A percentile compares a stretch with the other conserved stretches of the same genome.
These are phyloP conservation scores for Nothobranchius furzeri DNA, from an alignment of 2,113 vertebrate species.

Conservation along the genomic window DNA sequence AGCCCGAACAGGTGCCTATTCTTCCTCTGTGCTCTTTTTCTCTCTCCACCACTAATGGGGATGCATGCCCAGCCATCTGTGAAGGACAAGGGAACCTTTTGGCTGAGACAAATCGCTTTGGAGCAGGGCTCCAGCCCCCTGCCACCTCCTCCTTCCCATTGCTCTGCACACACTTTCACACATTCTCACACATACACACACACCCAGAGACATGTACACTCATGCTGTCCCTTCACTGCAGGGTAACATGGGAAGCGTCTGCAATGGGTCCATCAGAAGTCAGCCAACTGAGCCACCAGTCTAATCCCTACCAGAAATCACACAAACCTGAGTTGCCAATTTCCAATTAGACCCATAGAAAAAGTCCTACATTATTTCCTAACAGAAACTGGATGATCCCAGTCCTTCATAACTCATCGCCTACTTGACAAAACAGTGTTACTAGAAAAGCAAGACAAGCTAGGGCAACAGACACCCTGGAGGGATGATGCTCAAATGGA, in stretches of 20 bases:
- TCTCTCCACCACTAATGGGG: conserved; percentile 66
- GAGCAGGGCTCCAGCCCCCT: conserved; percentile 58
- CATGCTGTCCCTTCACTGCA: conserved; percentile 53
- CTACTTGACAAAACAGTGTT: conserved; percentile 47
- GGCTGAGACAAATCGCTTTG: conserved; percentile 78
- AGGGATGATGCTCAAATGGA: conserved; percentile 47
- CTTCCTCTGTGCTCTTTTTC: conserved; percentile 39
- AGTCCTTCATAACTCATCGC: conserved; percentile 54
- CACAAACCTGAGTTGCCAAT: conserved; percentile 61
- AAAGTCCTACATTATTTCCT: conserved; percentile 42
- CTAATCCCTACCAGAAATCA: conserved; percentile 71
- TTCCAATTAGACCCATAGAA: conserved; percentile 75
- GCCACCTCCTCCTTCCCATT: conserved; percentile 33
- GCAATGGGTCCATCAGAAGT: conserved; percentile 66
- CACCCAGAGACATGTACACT: conserved; percentile 30
- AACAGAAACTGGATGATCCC: conserved; percentile 44
- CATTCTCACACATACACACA: conserved; percentile 37
- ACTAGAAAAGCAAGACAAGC: conserved; percentile 54
- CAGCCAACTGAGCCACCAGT: conserved; percentile 72
- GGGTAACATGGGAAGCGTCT: conserved; percentile 73
- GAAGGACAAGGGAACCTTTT: conserved; percentile 81
- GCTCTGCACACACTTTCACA: not conserved
- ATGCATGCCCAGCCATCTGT: conserved; percentile 74
- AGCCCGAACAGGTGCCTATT: conserved; percentile 65
- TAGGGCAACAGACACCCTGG: conserved; percentile 29